Base-by-base conservation (phyloP, 2,113 vertebrate genomes). In the Smithornis capensis region DNA sequence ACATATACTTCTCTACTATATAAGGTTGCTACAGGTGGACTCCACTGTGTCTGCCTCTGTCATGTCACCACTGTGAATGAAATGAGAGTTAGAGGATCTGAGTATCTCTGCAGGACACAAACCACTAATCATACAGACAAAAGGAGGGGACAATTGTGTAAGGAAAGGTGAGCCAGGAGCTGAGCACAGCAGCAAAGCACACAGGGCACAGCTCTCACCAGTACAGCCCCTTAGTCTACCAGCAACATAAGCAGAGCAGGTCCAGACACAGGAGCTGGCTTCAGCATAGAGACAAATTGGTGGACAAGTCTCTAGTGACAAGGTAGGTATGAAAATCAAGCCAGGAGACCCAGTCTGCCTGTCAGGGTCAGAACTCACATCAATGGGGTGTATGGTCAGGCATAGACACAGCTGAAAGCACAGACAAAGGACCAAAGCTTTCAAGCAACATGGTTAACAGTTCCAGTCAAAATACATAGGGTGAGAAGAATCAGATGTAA, bases 21-120 rank as follows among this genome's bases (percentile, higher is more conserved):
- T n/a, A 47, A 60, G 24, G 23, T 87, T 87, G 44, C 52, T 67
- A 44, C 0, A 0, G 37, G 31, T 0, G 37, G 31, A 62, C 15
- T 2, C 18, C 40, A 42, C 14, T 5, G 4, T 44, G 11, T 40
- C 56, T 70, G 35, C 35, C 38, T 65, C 37, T 81, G 15, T 37
- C 24, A 23, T 27, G n/a, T 42, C 53, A 77, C 53, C 53, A 3
- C 14, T 65, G 17, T 37, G n/a, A 85, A 12, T 50, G 52, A 85
- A 80, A 85, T 62, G 27, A 67, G 42, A 86, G 10, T 44, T 56
- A 64, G 59, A 83, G 49, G 12, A 69, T 40, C n/a, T 14, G 24
- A 7, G 25, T 33, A 19, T 37, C 53, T 82, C 79, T 85, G 28
- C 27, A 93, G 28, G 25, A 42, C 24, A 45, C 5, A 21, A 35